phyloP scores from a whole-genome alignment of 2,888 invertebrate genomes.

The Pollenia amentaria region DNA sequence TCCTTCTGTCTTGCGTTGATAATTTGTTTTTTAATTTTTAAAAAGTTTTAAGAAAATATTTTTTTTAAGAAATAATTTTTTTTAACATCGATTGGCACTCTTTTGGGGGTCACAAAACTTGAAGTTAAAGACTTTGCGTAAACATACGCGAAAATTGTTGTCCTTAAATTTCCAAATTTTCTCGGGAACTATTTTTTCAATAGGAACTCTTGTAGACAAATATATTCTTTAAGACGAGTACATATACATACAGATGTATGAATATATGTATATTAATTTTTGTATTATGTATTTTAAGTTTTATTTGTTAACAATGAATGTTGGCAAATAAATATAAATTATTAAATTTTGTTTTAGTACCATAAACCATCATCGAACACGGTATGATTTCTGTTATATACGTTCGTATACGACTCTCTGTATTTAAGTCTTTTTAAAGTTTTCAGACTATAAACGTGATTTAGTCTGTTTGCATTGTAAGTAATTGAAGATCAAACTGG shows the following conservation, averaged over 20 bases:
- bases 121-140: too few species aligned
- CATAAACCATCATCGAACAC: conserved; percentile 9
- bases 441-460: conserved; percentile 52
- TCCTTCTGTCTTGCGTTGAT: too few species aligned
- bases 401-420: not conserved
- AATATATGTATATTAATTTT: not conserved
- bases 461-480: conserved; percentile 59
- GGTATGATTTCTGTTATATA: not conserved
- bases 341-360: conserved; percentile 49
- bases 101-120: too few species aligned
- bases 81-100: too few species aligned
- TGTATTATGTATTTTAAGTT: conserved; percentile 37
- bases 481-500: conserved; percentile 69
- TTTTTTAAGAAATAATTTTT: too few species aligned
- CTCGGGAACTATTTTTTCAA: too few species aligned
- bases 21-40: too few species aligned
- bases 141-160: too few species aligned
- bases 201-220: not conserved
- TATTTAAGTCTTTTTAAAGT: conserved; percentile 15
- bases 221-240: not conserved
- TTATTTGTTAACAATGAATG: conserved; percentile 63
- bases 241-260: not conserved
- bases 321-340: conserved; percentile 49
- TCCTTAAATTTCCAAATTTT: too few species aligned
- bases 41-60: too few species aligned